These are phyloP conservation scores for Polymixis flavicincta DNA, from an alignment of 2,888 invertebrate genomes.

Conservation along the genomic window DNA sequence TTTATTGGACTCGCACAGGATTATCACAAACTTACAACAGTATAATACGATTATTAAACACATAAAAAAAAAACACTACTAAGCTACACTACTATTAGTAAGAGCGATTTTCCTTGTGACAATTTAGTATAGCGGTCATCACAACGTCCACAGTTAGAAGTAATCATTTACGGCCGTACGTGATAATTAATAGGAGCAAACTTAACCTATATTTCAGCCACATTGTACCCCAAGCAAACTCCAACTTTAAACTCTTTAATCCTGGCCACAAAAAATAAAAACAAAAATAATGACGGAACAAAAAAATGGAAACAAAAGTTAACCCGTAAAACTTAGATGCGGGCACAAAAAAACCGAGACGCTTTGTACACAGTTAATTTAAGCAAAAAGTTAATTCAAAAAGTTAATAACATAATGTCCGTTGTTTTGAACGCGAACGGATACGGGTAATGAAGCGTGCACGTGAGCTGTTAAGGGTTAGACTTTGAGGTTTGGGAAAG, in stretches of 20 bases:
- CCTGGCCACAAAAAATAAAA: neutral
- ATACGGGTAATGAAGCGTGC: slow-evolving; percentile 65
- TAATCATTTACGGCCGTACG: neutral
- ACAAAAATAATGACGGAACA: slow-evolving; percentile 12
- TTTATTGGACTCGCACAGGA: no score
- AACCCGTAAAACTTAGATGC: slow-evolving; percentile 49
- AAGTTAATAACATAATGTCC: slow-evolving; percentile 67
- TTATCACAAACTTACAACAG: no score
- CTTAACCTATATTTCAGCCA: neutral
- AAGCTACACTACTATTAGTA: no score
- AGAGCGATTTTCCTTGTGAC: neutral
- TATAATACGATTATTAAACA: no score
- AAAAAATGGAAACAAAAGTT: slow-evolving; percentile 29
- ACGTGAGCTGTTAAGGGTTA: slow-evolving; percentile 60
- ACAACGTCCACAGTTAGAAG: neutral
- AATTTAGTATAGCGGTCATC: no score
- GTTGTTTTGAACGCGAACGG: slow-evolving; percentile 61
- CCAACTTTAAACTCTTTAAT: slow-evolving; percentile 9
- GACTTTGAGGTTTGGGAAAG: neutral
- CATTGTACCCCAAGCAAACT: neutral
- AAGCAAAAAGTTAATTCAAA: slow-evolving; percentile 66
- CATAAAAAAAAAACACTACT: no score
- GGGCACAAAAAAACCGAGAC: slow-evolving; percentile 49
- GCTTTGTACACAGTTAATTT: slow-evolving; percentile 55
- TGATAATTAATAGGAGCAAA: neutral